Percentiles rank a stretch among this genome's conserved stretches.
phyloP scores from a whole-genome alignment of 2,797 vertebrate genomes.

The Dryobates pubescens region DNA sequence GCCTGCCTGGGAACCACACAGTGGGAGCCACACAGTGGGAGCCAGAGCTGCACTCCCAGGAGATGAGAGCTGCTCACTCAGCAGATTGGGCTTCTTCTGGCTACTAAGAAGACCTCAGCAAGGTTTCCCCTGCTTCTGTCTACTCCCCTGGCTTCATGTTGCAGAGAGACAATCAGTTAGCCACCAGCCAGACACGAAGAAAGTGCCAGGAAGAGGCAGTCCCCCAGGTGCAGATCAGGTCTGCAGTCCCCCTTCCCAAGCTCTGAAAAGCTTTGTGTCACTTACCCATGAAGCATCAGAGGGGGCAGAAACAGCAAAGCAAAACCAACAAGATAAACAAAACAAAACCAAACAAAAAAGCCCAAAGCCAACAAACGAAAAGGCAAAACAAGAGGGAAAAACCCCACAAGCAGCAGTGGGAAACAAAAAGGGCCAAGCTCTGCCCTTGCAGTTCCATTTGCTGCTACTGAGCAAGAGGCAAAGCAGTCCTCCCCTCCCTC shows the following conservation, averaged over 20 bases:
- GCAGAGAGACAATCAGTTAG: background rate
- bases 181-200: background rate
- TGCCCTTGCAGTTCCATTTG: fast-evolving
- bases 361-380: too few species aligned
- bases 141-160: background rate
- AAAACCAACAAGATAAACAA: background rate
- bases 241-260: background rate
- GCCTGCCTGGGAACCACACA: background rate
- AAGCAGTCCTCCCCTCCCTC: fast-evolving
- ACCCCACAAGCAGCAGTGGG: background rate
- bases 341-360: too few species aligned
- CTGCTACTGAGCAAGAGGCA: background rate
- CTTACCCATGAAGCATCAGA: background rate
- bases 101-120: background rate
- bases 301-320: fast-evolving
- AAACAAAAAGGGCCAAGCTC: background rate
- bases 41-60: background rate
- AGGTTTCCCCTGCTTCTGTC: background rate
- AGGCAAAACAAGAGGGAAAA: too few species aligned
- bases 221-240: background rate
- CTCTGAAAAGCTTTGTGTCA: background rate
- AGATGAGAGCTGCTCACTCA: background rate
- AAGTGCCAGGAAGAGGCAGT: background rate
- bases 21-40: background rate
- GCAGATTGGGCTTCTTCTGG: background rate